Base-by-base conservation (phyloP, 2,113 vertebrate genomes). In the Rhagologus leucostigma region DNA sequence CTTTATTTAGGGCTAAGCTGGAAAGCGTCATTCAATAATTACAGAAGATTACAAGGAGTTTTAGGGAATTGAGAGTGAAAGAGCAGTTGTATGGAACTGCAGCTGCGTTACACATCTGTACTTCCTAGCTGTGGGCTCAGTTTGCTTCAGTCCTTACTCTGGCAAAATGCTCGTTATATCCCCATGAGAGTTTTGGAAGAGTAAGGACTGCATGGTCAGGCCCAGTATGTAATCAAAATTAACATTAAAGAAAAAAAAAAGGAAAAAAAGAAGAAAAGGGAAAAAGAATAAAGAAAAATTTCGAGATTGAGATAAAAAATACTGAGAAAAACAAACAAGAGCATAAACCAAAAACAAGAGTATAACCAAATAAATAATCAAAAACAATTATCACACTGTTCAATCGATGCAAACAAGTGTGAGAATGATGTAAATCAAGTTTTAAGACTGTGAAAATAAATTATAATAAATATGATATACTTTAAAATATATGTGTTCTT, bases 1-100 rank as follows among this genome's bases (percentile, higher is more conserved):
- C 99, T 99, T 99, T 99, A 99, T 99, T 99, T 99, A 99, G 99
- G 99, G 99, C 99, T 99, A 99, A 99, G 99, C 99, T 99, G 99
- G 99, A 99, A 99, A 99, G 99, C 99, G 98, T 99, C 99, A 99
- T 99, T 99, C 99, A 99, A 99, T 99, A 99, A 99, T 99, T 99
- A 99, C 99, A 99, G 98, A 99, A 99, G 99, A 99, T 99, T 99
- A 99, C 98, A 99, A 99, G 99, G 98, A 99, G 98, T 98, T 99
- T 98, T 98, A 98, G 98, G 99, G 99, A 99, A 98, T 99, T 98
- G 98, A 98, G 98, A 98, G 98, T 99, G 98, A 99, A 98, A 97
- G 99, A 99, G 99, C 99, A 98, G 98, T 99, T 98, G 97, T 98
- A 98, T 98, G 98, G 98, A 99, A 98, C 97, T 98, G 98, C 98